Base-by-base conservation (phyloP, 2,888 invertebrate species). In the Glyphotaelius pellucidus region DNA sequence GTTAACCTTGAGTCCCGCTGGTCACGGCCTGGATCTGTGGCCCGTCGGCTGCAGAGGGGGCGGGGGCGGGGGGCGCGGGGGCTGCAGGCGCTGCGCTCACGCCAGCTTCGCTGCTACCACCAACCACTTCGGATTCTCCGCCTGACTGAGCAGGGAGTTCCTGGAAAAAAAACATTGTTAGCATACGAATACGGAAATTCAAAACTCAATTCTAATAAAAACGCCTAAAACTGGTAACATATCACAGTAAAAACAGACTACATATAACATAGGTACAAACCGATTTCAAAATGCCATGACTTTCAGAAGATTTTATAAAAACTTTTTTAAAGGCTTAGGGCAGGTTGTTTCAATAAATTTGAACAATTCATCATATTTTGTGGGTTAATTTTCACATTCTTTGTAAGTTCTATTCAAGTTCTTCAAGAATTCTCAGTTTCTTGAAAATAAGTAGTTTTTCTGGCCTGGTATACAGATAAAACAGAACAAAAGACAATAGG, bases 21-120 rank as follows among this genome's bases (percentile, higher is more conserved):
- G 98, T 98, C 93, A 98, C 98, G 90, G 98, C 97, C 94, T 98
- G 97, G 93, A 97, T 97, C 95, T 97, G 97, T 94, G 96, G 96
- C 94, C 95, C 95, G 94, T 95, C 94, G 91, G 95, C 94, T 89
- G 93, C 92, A 85, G 94, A 94, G 7, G 94, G 94, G 5, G 94
- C 94, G 19, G 94, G 94, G 88, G 94, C 81, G 19, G 90, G 79
- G 88, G 94, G 94, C 7, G 94, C 94, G 5, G 94, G 94, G n/a
- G 94, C 94, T 90, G 94, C 95, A 30, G 94, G 95, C 90, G 95
- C 96, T 11, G 96, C 96, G 94, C 96, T 95, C 94, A 94, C 94
- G 97, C 97, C 96, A 47, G 96, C 96, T 94, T 97, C 97, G 90
- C 96, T 97, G 80, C 96, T 96, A 94, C 97, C 98, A 95, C 97